These are phyloP conservation scores for Exephanes ischioxanthus DNA, from an alignment of 2,888 invertebrate genomes.

Conservation along the genomic window DNA sequence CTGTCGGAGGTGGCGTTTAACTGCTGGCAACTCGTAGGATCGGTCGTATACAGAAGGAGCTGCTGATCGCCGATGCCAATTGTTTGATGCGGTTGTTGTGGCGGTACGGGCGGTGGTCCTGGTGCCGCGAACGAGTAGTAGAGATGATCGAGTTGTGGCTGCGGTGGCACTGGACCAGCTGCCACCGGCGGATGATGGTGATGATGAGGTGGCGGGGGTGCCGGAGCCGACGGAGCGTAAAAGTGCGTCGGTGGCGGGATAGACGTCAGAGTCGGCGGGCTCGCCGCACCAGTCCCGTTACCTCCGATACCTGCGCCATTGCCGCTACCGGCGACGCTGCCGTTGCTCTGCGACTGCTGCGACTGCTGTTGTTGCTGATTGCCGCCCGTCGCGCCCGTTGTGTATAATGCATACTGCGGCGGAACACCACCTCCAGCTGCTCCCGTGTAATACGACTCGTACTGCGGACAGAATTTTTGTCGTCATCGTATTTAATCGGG, in stretches of 20 bases:
- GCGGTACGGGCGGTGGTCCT: slow-evolving; percentile 76
- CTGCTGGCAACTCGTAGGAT: slow-evolving; percentile 78
- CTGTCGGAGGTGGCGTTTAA: slow-evolving; percentile 75
- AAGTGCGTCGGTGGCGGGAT: slow-evolving; percentile 77
- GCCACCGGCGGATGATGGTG: slow-evolving; percentile 80
- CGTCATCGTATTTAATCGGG: neutral
- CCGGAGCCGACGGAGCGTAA: slow-evolving; percentile 77
- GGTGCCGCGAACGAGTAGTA: slow-evolving; percentile 80
- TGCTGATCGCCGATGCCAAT: slow-evolving; percentile 82
- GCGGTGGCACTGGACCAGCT: slow-evolving; percentile 75
- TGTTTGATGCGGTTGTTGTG: slow-evolving; percentile 77
- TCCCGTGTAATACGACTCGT: slow-evolving; percentile 84
- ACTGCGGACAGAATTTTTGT: slow-evolving; percentile 75
- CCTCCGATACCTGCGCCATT: slow-evolving; percentile 69
- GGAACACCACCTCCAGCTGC: slow-evolving; percentile 81
- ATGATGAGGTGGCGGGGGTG: slow-evolving; percentile 74
- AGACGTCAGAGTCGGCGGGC: slow-evolving; percentile 75
- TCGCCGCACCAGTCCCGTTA: slow-evolving; percentile 78
- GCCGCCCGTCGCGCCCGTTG: slow-evolving; percentile 79
- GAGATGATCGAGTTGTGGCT: slow-evolving; percentile 81
- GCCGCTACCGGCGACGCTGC: slow-evolving; percentile 73
- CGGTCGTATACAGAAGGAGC: slow-evolving; percentile 80
- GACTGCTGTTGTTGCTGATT: slow-evolving; percentile 78
- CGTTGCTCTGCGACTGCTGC: slow-evolving; percentile 74
- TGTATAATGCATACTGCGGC: slow-evolving; percentile 84